phyloP scores from a whole-genome alignment of 2,113 vertebrate genomes.

The Tragelaphus scriptus region DNA sequence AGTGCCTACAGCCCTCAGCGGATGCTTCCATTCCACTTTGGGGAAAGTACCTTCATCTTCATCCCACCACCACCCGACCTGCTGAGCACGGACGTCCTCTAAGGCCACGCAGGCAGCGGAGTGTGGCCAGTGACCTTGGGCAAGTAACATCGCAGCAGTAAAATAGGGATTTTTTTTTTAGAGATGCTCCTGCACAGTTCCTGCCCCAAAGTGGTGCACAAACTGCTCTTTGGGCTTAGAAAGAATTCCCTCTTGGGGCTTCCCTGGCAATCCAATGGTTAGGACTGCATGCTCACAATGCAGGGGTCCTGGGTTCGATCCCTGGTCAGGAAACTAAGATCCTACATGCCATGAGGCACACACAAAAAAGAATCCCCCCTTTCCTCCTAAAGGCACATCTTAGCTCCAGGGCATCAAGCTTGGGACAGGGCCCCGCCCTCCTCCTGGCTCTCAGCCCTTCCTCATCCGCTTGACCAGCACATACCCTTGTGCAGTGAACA shows the following conservation, averaged over 20 bases:
- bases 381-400: background rate
- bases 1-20: background rate
- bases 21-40: background rate
- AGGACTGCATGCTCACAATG: background rate
- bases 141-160: background rate
- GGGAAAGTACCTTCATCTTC: background rate
- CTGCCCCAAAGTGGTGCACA: background rate
- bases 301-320: background rate
- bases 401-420: background rate
- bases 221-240: background rate
- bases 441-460: background rate
- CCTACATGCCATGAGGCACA: background rate
- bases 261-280: background rate
- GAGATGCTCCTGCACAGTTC: background rate
- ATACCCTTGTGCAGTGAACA: background rate
- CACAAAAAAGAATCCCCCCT: background rate
- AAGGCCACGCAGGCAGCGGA: rapidly evolving
- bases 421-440: background rate
- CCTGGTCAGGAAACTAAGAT: background rate
- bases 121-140: background rate
- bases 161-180: background rate
- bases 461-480: rapidly evolving
- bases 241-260: background rate
- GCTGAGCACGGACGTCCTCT: rapidly evolving
- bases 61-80: rapidly evolving